Evolutionary conservation across 2,888 invertebrate genomes (phyloP), one percentile per base, ranked within the genome.

Genomic region (Synergus laeviventris): DNA sequence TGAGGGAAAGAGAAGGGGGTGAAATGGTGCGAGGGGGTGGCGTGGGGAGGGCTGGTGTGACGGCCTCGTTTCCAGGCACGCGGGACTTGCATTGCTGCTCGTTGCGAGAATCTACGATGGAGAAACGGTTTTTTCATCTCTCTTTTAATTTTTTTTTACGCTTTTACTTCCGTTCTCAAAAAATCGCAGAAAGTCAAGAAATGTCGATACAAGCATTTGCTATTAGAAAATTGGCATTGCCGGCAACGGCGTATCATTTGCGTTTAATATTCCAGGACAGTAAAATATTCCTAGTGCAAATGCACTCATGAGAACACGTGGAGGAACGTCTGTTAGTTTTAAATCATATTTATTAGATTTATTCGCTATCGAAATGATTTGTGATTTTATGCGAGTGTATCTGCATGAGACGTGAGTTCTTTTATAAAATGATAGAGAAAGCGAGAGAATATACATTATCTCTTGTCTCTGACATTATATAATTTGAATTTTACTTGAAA

Each of bases 51-150:
- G 60, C 56, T 60, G 75, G 81, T 78, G 75, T 76, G 62, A 76
- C 78, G 81, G 76, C 81, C 81, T 79, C 80, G 74, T 80, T 82
- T 82, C 76, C 77, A 73, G 66, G 76, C 79, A 78, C 76, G 75
- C 79, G 74, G 73, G 73, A 74, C 61, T 74, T 74, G 77, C 78
- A 75, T 73, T 79, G 77, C 77, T 76, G 79, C 79, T 79, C 78
- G 81, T 73, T 70, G n/a, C n/a, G 38, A 76, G 73, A 73, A 79
- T 78, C 78, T 79, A 75, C 81, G 76, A 76, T 79, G 77, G 77
- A 77, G 77, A 61, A 80, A 80, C 31, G 42, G 59, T 76, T 78
- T 74, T 21, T 7, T 36, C 14, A 24, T 12, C 8, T 39, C 73
- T 16, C n/a, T 9, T 45, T 66, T 45, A 24, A 24, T 45, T 31